These are phyloP conservation scores for Acanthopleura granulata DNA, from an alignment of 2,888 invertebrate species.

Conservation along the genomic window DNA sequence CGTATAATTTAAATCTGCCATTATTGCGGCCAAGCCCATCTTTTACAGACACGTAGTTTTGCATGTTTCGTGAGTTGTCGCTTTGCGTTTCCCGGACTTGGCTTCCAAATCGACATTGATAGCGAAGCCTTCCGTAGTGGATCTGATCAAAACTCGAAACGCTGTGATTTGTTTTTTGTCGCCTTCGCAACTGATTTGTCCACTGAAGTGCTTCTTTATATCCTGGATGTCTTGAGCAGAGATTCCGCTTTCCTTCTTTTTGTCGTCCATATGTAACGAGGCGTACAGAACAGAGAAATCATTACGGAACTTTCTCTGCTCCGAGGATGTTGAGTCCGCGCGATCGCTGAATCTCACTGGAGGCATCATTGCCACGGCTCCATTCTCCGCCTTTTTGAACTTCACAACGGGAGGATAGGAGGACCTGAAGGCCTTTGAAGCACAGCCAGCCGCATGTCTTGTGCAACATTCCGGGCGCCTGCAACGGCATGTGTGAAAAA, in stretches of 20 bases:
- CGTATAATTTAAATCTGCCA: too few species aligned
- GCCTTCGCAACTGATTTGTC: constrained; percentile 6
- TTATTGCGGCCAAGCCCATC: too few species aligned
- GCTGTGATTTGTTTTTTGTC: constrained; percentile 3
- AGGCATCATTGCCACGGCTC: neutral
- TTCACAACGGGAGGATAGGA: constrained; percentile 12
- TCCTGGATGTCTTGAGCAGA: neutral
- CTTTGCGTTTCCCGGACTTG: neutral
- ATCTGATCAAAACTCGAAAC: neutral
- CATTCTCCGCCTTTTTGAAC: constrained; percentile 10
- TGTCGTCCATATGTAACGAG: constrained; percentile 1
- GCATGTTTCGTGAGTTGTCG: neutral
- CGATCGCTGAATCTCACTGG: neutral
- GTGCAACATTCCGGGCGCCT: neutral
- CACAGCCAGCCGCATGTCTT: neutral
- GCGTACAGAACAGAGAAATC: constrained; percentile 14
- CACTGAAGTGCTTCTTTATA: constrained; percentile 7
- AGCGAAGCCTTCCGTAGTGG: constrained; percentile 3
- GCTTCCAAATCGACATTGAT: constrained; percentile 8
- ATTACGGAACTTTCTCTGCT: constrained; percentile 2
- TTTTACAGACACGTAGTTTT: neutral
- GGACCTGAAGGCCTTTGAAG: neutral
- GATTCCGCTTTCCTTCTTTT: neutral
- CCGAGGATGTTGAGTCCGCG: neutral
- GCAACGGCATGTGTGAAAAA: neutral